Base-by-base conservation (phyloP, 2,113 vertebrate species). In the Archilochus colubris region DNA sequence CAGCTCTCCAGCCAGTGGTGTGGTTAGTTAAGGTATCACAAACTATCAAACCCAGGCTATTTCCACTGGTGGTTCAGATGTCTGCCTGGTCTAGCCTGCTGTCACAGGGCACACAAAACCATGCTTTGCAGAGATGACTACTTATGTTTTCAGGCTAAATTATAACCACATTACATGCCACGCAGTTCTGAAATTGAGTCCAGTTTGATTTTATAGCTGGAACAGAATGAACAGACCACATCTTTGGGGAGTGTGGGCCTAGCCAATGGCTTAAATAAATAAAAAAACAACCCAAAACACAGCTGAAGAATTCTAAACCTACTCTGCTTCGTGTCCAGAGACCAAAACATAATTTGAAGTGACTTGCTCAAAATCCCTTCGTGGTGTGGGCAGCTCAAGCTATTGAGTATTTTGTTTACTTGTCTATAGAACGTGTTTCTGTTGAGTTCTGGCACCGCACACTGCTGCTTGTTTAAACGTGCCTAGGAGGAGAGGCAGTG, bases 331-430 rank as follows among this genome's bases (percentile, higher is more conserved):
- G 62, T 86, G 62, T 94, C 50, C 78, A 63, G 66, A 61, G 76
- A 77, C 84, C 2, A 3, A 69, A 84, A 84, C 24, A 6, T 90
- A 95, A 93, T 95, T 92, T 90, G 87, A 91, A 90, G 74, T 51
- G 82, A 95, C 81, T 94, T 79, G 78, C n/a, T 82, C 31, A 61
- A 87, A 97, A 94, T 81, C 73, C 54, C 57, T 77, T 61, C 2
- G 0, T 84, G 74, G 82, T 77, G 81, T 73, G 89, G 81, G 81
- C 44, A 89, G 84, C 88, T 91, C 57, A 94, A 95, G 54, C 64
- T 79, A 93, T 84, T 0, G 86, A 61, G 82, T 80, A 64, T 89
- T 93, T 92, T 92, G 89, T 97, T 97, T 94, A 95, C 82, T 95
- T 66, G 77, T 95, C 93, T 91, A 73, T 85, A 92, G 88, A 87